Base-by-base conservation (phyloP, 2,888 invertebrate genomes). In the Sussaba pulchella region DNA sequence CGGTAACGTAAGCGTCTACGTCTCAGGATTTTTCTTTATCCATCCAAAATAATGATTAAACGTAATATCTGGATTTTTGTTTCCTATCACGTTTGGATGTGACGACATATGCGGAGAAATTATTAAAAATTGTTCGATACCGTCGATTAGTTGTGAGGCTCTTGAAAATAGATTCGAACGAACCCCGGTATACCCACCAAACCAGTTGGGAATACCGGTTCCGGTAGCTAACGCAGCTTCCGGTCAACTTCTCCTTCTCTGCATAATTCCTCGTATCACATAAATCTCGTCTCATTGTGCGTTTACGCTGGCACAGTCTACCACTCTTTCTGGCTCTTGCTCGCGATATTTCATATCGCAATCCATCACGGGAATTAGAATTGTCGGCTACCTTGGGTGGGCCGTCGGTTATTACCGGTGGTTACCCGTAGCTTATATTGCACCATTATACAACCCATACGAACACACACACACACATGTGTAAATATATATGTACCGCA, bases 241-340 rank as follows among this genome's bases (percentile, higher is more conserved):
- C 69, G 76, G 70, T 66, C 66, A 64, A 67, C 36, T 52, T 63
- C 64, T 75, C 73, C 52, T 61, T 39, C 66, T 81, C 36, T 59
- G 36, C 54, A 75, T 74, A 71, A 74, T 81, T 75, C 78, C 74
- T 66, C 71, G 78, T 74, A 82, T 80, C 76, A 64, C 76, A 82
- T 83, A 84, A 84, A 84, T 83, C 81, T 79, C 83, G 72, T 76
- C 80, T 81, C 72, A 81, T 81, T 81, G 80, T 79, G 80, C 79
- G 79, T 79, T 57, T 79, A 74, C 74, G 73, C 79, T 69, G 61
- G 52, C 45, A 73, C 39, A 73, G 61, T 70, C 72, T 59, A 19
- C 24, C 69, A 59, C 26, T 50, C 64, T 75, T 36, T 19, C 45
- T 45, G 61, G 43, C 71, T 67, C 75, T 66, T 57, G 43, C 52